These are phyloP conservation scores for Diachasma alloeum DNA, from an alignment of 1,140 invertebrate genomes.

Conservation along the genomic window DNA sequence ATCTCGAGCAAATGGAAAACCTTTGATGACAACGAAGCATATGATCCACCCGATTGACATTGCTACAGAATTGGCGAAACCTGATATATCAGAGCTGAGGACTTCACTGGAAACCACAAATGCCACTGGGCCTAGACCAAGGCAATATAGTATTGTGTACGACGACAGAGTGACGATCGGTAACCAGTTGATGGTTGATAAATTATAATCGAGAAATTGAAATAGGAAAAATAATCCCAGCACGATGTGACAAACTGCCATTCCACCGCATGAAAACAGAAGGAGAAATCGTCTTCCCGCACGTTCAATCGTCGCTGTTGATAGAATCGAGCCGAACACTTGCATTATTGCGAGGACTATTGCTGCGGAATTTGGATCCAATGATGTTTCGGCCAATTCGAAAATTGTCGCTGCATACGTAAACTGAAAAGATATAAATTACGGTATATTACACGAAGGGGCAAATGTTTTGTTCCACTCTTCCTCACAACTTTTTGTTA, in stretches of 20 bases:
- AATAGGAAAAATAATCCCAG: slow-evolving; percentile 62
- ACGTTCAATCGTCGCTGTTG: slow-evolving; percentile 68
- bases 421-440: slow-evolving; percentile 42
- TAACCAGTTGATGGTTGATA: slow-evolving; percentile 59
- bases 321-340: slow-evolving; percentile 61
- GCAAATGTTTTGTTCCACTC: too few relatives aligned
- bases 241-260: slow-evolving; percentile 55
- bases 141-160: slow-evolving; percentile 67
- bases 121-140: slow-evolving; percentile 66
- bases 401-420: slow-evolving; percentile 70
- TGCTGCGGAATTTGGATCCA: slow-evolving; percentile 61
- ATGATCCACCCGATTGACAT: slow-evolving; percentile 62
- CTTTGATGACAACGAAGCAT: slow-evolving; percentile 68
- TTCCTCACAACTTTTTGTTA: too few relatives aligned
- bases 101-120: slow-evolving; percentile 72
- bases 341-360: slow-evolving; percentile 66
- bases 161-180: slow-evolving; percentile 65
- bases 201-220: slow-evolving; percentile 44
- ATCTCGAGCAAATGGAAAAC: slow-evolving; percentile 47
- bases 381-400: slow-evolving; percentile 54
- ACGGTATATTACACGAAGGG: too few relatives aligned
- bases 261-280: slow-evolving; percentile 63
- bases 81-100: slow-evolving; percentile 64
- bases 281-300: slow-evolving; percentile 68
- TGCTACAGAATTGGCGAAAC: slow-evolving; percentile 63